Evolutionary conservation across 1,140 invertebrate genomes (phyloP).

Genomic region (Myzus persicae): DNA sequence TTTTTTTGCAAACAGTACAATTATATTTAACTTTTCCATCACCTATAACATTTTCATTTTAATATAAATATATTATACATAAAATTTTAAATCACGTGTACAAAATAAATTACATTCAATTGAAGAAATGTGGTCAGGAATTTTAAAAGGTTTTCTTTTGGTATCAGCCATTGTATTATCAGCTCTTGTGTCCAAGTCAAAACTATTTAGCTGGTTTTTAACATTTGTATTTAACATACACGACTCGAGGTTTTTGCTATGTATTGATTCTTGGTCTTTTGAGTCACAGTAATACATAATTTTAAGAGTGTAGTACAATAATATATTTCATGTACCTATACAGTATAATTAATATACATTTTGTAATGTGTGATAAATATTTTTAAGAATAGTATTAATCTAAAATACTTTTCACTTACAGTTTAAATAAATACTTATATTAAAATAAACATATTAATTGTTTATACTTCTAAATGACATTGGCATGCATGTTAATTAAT

Average conservation of each 20-base stretch:
- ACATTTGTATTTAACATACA: background rate
- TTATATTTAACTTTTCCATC: constrained; percentile 50
- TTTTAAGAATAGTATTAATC: background rate
- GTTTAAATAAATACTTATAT: background rate
- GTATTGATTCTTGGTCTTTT: background rate
- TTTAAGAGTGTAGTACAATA: background rate
- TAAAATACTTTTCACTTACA: background rate
- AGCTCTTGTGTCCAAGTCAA: background rate
- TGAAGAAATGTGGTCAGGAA: constrained; percentile 44
- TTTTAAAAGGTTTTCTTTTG: constrained; percentile 33
- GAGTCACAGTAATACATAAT: background rate
- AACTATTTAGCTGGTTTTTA: background rate
- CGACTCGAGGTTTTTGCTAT: background rate
- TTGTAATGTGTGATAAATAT: background rate
- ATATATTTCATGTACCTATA: background rate
- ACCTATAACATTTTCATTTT: background rate
- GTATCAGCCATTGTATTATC: constrained; percentile 19
- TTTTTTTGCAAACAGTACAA: constrained; percentile 41
- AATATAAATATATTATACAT: background rate
- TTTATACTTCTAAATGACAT: background rate
- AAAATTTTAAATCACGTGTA: background rate
- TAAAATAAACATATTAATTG: background rate
- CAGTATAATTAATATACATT: background rate
- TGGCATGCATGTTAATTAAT: background rate
- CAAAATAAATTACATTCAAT: constrained; percentile 32